Evolutionary conservation across 2,797 vertebrate species (phyloP).

Genomic region (Sebastes reedi): DNA sequence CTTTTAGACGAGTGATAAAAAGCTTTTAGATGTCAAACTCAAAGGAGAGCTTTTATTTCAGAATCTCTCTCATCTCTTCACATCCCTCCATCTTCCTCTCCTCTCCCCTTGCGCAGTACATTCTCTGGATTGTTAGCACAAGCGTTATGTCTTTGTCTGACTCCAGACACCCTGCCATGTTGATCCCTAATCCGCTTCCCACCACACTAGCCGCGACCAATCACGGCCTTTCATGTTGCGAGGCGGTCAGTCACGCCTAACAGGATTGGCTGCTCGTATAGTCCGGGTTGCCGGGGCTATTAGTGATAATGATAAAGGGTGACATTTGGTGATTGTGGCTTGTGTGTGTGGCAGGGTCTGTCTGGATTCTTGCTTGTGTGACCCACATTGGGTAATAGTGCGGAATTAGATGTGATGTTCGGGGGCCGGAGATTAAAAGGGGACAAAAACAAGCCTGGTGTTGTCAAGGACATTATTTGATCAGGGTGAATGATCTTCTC

Average conservation of each 20-base stretch:
- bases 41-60: slow-evolving; percentile 6
- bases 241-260: slow-evolving; percentile 76
- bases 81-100: not conserved
- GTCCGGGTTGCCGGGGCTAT: slow-evolving; percentile 57
- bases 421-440: slow-evolving; percentile 49
- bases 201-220: slow-evolving; percentile 77
- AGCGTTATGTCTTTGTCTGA: slow-evolving; percentile 54
- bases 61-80: slow-evolving; percentile 19
- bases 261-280: slow-evolving; percentile 71
- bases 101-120: not conserved
- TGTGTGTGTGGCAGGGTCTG: slow-evolving; percentile 37
- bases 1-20: slow-evolving; percentile 9
- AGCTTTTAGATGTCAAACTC: slow-evolving; percentile 21
- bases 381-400: slow-evolving; percentile 64
- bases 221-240: slow-evolving; percentile 71
- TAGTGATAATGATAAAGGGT: slow-evolving; percentile 66
- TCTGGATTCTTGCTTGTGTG: slow-evolving; percentile 50
- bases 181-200: slow-evolving; percentile 77
- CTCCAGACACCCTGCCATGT: slow-evolving; percentile 60
- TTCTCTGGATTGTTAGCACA: slow-evolving; percentile 22
- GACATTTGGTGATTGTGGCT: slow-evolving; percentile 39
- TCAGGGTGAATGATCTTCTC: slow-evolving; percentile 1
- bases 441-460: slow-evolving; percentile 48
- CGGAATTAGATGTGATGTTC: slow-evolving; percentile 59
- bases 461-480: slow-evolving; percentile 38